phyloP scores from a whole-genome alignment of 2,888 invertebrate species.

The Deilephila porcellus region DNA sequence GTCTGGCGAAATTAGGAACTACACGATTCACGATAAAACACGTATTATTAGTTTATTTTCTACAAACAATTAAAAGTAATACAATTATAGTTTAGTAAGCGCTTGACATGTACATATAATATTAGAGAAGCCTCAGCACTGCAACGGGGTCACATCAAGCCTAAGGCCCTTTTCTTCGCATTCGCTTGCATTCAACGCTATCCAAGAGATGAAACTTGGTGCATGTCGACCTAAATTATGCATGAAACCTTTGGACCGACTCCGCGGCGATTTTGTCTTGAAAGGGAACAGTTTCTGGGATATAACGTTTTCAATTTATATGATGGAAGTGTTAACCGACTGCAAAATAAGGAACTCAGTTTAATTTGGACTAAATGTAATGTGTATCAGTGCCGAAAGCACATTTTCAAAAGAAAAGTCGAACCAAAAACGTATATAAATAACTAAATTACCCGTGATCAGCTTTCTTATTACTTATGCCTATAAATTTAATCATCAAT shows the following conservation, averaged over 20 bases:
- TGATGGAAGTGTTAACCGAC: too few relatives aligned
- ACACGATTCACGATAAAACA: too few relatives aligned
- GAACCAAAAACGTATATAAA: too few relatives aligned
- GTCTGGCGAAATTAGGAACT: too few relatives aligned
- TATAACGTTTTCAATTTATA: neutral
- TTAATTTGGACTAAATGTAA: too few relatives aligned
- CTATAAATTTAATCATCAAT: too few relatives aligned
- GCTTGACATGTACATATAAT: neutral
- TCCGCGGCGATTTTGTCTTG: neutral
- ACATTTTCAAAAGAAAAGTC: too few relatives aligned
- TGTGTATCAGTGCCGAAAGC: too few relatives aligned
- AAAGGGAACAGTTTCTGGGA: neutral
- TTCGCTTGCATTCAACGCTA: slow-evolving; percentile 25
- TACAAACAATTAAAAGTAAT: neutral
- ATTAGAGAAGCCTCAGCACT: slow-evolving; percentile 21
- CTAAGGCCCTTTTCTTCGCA: slow-evolving; percentile 28
- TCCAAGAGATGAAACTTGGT: slow-evolving; percentile 14
- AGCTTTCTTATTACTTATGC: too few relatives aligned
- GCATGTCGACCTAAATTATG: slow-evolving; percentile 22
- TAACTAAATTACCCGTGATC: too few relatives aligned
- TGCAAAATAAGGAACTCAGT: too few relatives aligned
- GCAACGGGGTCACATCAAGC: slow-evolving; percentile 25
- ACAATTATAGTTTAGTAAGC: slow-evolving; percentile 20
- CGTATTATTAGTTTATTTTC: too few relatives aligned
- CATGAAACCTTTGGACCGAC: slow-evolving; percentile 18